phyloP scores from a whole-genome alignment of 2,113 vertebrate genomes.

The Aphelocoma coerulescens region DNA sequence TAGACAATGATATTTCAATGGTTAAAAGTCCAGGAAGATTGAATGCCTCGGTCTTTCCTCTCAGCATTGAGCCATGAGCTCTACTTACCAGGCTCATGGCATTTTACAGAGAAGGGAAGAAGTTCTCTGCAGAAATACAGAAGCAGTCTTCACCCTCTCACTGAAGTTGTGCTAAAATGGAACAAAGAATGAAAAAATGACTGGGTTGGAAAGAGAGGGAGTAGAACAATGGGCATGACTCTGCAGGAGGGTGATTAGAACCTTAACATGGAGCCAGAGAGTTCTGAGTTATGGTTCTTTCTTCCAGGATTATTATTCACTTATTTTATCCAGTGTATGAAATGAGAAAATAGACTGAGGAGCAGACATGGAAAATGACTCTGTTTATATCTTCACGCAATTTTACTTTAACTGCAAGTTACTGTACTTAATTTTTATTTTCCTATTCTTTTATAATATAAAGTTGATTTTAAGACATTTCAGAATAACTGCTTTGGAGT shows the following conservation, averaged over 20 bases:
- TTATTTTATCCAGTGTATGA: neutral
- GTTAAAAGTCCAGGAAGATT: neutral
- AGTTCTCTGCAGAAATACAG: neutral
- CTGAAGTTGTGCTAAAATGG: neutral
- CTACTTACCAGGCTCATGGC: neutral
- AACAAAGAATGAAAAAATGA: neutral
- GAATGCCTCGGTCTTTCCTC: neutral
- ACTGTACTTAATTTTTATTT: neutral
- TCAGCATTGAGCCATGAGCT: neutral
- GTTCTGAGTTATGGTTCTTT: neutral
- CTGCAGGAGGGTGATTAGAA: neutral
- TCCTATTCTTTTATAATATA: neutral
- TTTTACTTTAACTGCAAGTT: neutral
- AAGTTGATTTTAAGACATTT: neutral
- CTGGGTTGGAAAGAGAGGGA: neutral
- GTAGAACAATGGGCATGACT: neutral
- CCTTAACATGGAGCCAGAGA: neutral
- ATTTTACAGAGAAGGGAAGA: neutral
- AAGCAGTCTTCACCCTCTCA: neutral
- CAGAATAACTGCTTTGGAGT: neutral
- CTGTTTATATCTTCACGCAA: neutral
- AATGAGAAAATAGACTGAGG: neutral
- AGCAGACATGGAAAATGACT: neutral
- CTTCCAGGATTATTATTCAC: neutral
- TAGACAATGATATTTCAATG: neutral